These are phyloP conservation scores for Blastomussa wellsi DNA, from an alignment of 92 coral and sea anemone genomes.

Conservation along the genomic window DNA sequence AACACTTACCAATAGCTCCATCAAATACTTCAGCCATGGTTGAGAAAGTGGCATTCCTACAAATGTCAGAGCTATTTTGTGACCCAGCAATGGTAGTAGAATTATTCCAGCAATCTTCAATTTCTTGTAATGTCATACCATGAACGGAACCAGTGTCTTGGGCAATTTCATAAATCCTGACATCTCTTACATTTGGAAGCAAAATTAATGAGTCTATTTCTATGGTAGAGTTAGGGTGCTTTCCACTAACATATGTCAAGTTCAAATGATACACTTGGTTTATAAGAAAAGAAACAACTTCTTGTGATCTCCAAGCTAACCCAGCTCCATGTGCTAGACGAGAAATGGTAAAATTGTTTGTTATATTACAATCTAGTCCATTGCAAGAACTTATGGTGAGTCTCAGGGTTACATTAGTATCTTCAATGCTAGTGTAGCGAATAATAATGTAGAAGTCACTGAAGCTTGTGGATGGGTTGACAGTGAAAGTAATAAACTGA, in stretches of 20 bases:
- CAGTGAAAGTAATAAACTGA: slow-evolving; percentile 65
- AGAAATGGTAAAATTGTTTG: slow-evolving; percentile 22
- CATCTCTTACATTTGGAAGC: slow-evolving; percentile 60
- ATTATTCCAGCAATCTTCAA: slow-evolving; percentile 65
- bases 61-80: slow-evolving; percentile 43
- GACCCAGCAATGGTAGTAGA: slow-evolving; percentile 56
- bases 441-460: slow-evolving; percentile 49
- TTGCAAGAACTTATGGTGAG: slow-evolving; percentile 51
- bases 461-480: slow-evolving; percentile 44
- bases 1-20: slow-evolving; percentile 89
- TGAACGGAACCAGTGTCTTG: slow-evolving; percentile 42
- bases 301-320: slow-evolving; percentile 62
- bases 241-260: slow-evolving; percentile 53
- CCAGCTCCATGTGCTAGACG: slow-evolving; percentile 58
- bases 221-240: slow-evolving; percentile 54
- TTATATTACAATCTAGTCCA: slow-evolving; percentile 47
- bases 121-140: slow-evolving; percentile 44
- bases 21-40: slow-evolving; percentile 84
- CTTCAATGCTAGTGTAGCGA: slow-evolving; percentile 62
- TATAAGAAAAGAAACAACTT: slow-evolving; percentile 38
- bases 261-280: slow-evolving; percentile 67
- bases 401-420: slow-evolving; percentile 38
- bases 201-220: slow-evolving; percentile 81
- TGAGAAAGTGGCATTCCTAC: slow-evolving; percentile 82
- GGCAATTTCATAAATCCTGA: slow-evolving; percentile 59